phyloP scores from a whole-genome alignment of 1,140 invertebrate species.

The Drosophila ambigua region DNA sequence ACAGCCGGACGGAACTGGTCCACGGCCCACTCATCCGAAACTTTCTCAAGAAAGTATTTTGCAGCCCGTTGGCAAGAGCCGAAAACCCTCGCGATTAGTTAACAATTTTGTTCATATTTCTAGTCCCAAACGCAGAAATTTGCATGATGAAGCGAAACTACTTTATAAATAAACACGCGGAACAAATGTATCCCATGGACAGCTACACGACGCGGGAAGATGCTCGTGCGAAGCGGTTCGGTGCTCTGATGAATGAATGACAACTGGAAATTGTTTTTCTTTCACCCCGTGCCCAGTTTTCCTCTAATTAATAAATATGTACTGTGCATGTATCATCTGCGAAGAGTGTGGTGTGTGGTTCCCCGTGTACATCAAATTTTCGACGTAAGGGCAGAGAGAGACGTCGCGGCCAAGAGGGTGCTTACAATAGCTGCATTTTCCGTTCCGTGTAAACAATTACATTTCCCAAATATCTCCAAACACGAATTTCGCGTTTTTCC shows the following conservation, averaged over 20 bases:
- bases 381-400: neutral
- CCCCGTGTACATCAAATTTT: too few species aligned
- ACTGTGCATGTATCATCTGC: too few species aligned
- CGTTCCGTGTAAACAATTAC: conserved; percentile 43
- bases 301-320: conserved; percentile 36
- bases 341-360: too few species aligned
- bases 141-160: conserved; percentile 55
- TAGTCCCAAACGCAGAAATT: conserved; percentile 12
- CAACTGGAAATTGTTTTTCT: conserved; percentile 60
- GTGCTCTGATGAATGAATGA: conserved; percentile 69
- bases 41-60: conserved; percentile 12
- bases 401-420: neutral
- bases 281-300: conserved; percentile 17
- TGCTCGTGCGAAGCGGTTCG: conserved; percentile 6
- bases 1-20: too few species aligned
- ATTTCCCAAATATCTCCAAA: conserved; percentile 21
- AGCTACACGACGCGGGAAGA: conserved; percentile 14
- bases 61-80: neutral
- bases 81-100: conserved; percentile 40
- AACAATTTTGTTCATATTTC: conserved; percentile 55
- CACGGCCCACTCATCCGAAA: conserved; percentile 27
- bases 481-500: conserved; percentile 20
- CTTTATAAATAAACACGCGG: conserved; percentile 47
- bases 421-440: conserved; percentile 30
- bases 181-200: conserved; percentile 47